phyloP scores from a whole-genome alignment of 2,888 invertebrate species.

The Tribolium freemani region DNA sequence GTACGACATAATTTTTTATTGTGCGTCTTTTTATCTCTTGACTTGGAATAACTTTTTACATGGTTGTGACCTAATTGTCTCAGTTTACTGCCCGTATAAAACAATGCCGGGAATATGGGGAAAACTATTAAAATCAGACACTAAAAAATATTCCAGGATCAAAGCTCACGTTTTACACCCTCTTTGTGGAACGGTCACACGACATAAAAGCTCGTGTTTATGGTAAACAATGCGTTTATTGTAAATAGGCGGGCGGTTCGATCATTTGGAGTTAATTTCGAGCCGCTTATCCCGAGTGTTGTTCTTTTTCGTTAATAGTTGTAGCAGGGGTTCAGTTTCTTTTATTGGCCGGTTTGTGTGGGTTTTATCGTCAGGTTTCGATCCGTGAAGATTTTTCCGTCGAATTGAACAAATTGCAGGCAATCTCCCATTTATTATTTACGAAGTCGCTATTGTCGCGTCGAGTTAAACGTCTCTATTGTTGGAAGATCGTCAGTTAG shows the following conservation, averaged over 20 bases:
- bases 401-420: constrained; percentile 20
- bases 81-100: constrained; percentile 4
- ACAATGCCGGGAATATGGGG: constrained; percentile 4
- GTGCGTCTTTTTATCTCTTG: constrained; percentile 13
- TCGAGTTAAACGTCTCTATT: constrained; percentile 29
- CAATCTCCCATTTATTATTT: constrained; percentile 37
- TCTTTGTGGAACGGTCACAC: not conserved
- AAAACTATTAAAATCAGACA: constrained; percentile 8
- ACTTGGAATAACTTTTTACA: constrained; percentile 6
- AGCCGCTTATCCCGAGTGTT: constrained; percentile 19
- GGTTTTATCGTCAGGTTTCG: not conserved
- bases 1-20: constrained; percentile 16
- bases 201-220: not conserved
- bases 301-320: constrained; percentile 14
- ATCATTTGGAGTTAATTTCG: constrained; percentile 24
- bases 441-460: constrained; percentile 37
- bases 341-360: not conserved
- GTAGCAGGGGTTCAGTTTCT: not conserved
- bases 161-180: not conserved
- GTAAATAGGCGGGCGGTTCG: not conserved
- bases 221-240: not conserved
- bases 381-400: not conserved
- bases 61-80: constrained; percentile 17
- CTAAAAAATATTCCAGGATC: constrained; percentile 13
- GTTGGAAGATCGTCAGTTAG: constrained; percentile 5